A percentile compares a stretch with the other conserved stretches of the same genome.
Conservation (phyloP, 2,888 invertebrate genomes). For the Bibio marci region DNA sequence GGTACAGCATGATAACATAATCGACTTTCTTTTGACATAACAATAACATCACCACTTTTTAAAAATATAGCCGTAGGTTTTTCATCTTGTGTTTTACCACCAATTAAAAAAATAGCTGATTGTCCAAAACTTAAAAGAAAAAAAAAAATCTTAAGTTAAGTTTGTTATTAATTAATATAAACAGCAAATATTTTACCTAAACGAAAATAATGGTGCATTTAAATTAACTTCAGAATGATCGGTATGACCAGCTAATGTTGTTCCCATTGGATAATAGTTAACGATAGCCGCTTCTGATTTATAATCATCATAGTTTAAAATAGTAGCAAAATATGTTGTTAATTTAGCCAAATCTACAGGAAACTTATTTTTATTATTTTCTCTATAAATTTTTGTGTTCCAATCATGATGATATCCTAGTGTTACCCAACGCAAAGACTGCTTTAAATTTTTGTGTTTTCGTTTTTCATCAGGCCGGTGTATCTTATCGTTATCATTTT, state of each 20-base stretch:
- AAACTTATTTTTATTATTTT: slow-evolving; percentile 46
- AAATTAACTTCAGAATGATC: slow-evolving; percentile 84
- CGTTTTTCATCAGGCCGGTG: too few relatives aligned
- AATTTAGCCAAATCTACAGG: slow-evolving; percentile 57
- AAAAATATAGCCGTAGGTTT: slow-evolving; percentile 55
- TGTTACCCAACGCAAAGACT: slow-evolving; percentile 81
- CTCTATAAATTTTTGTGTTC: slow-evolving; percentile 80
- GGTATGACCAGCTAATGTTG: slow-evolving; percentile 82
- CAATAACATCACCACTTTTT: slow-evolving; percentile 74
- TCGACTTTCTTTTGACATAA: slow-evolving; percentile 77
- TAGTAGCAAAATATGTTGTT: slow-evolving; percentile 41
- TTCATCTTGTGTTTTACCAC: slow-evolving; percentile 52
- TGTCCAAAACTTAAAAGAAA: slow-evolving; percentile 74
- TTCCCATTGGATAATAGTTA: slow-evolving; percentile 89
- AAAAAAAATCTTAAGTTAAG: slow-evolving; percentile 4
- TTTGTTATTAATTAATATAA: too few relatives aligned
- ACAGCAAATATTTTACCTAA: slow-evolving; percentile 48
- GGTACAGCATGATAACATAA: slow-evolving; percentile 90
- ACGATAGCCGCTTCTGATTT: slow-evolving; percentile 85
- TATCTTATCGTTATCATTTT: too few relatives aligned
- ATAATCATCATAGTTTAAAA: slow-evolving; percentile 41
- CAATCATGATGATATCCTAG: slow-evolving; percentile 97
- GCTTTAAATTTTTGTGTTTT: too few relatives aligned
- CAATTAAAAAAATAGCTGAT: slow-evolving; percentile 83
- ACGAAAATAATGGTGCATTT: slow-evolving; percentile 77